Evolutionary conservation across 2,113 vertebrate genomes (phyloP).

Genomic region (Chionomys nivalis): DNA sequence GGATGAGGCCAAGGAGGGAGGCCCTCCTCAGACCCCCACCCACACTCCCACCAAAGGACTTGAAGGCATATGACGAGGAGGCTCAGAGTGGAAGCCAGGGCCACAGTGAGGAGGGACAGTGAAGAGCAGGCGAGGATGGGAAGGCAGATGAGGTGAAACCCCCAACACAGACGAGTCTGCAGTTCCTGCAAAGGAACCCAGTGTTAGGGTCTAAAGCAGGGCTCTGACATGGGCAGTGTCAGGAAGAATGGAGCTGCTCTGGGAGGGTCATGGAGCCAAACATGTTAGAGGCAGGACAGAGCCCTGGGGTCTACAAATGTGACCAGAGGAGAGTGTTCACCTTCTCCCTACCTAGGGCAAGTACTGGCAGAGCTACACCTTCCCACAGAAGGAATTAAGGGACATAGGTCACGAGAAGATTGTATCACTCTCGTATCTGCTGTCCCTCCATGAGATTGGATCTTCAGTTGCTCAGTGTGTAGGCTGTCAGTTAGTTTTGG

Average conservation of each 20-base stretch:
- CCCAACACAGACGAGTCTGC: background rate
- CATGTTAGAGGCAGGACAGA: background rate
- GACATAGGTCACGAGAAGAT: background rate
- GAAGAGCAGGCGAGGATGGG: background rate
- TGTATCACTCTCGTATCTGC: no score
- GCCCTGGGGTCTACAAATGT: accelerated
- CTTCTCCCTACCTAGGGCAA: background rate
- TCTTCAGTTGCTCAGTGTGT: no score
- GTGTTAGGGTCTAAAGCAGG: accelerated
- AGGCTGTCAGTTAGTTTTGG: background rate
- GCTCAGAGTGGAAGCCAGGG: background rate
- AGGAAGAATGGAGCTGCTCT: background rate
- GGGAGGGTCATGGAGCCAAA: no score
- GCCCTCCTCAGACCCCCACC: background rate
- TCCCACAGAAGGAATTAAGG: background rate
- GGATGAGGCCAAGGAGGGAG: background rate
- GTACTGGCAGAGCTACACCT: background rate
- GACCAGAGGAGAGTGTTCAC: accelerated
- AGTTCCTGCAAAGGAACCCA: background rate
- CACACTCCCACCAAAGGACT: background rate
- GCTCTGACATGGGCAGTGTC: accelerated
- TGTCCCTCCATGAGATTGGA: no score
- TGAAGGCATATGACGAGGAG: background rate
- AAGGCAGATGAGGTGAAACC: background rate
- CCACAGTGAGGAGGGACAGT: background rate